Base-by-base conservation (phyloP, 2,113 vertebrate genomes). In the Diadophis punctatus region DNA sequence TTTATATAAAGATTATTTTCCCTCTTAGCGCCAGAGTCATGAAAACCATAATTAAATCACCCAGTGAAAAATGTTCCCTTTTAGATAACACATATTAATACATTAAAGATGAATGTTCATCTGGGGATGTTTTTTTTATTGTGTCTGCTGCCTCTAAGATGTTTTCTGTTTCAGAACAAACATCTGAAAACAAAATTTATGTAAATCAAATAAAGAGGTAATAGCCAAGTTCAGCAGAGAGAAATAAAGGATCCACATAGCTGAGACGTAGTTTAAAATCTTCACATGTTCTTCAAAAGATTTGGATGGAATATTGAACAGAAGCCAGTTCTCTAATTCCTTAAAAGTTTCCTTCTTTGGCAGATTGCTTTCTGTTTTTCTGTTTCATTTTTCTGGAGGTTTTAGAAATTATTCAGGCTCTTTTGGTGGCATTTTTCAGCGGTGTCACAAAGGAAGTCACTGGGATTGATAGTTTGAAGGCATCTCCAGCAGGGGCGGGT, bases 1-100 rank as follows among this genome's bases (percentile, higher is more conserved):
- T 93, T 93, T 93, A 96, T 93, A 92, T 74, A 49, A 87, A 92
- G 12, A 53, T 89, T 68, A 60, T 93, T 93, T 58, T 0, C 88
- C 84, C 89, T 12, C 52, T 90, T 39, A 86, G 1, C 58, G 16
- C 6, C 48, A 46, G 60, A 94, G 25, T 85, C 56, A 94, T 93
- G 94, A 56, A 95, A 91, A 91, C 9, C 93, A 56, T 90, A 95
- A 89, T 93, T 93, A 94, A 92, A 93, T 86, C 90, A 89, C 89
- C 43, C 74, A 85, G 80, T 93, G 60, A 30, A 55, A 94, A 94
- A 93, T 14, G 94, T 84, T 94, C 58, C 89, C 55, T 93, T 93
- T 93, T 93, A 94, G 90, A 93, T 91, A 90, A 88, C 56, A 86
- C 25, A 12, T 84, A 88, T 0, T 68, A 91, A 91, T 86, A 86